Evolutionary conservation across 53 echinoderm and acorn worm species (phyloP).

Genomic region (Stichopus horrens): DNA sequence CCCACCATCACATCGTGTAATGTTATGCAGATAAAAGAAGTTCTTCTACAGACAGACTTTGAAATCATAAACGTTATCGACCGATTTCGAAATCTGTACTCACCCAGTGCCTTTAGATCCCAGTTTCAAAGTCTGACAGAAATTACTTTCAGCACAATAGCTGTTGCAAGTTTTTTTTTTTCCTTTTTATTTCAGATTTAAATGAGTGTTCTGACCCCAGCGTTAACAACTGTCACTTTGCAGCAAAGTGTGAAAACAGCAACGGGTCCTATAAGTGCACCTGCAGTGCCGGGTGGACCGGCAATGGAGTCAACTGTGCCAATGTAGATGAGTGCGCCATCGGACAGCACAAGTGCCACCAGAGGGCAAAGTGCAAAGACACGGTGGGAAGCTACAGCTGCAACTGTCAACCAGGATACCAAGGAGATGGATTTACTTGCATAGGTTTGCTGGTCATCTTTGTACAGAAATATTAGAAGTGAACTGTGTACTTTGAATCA

Average conservation of each 20-base stretch:
- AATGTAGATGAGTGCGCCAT: conserved; percentile 14
- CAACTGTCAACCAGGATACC: not conserved
- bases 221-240: not conserved
- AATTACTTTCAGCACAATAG: too few species aligned
- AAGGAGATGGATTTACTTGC: not conserved
- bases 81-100: too few species aligned
- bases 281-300: conserved; percentile 17
- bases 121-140: too few species aligned
- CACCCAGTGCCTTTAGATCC: too few species aligned
- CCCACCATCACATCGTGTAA: too few species aligned
- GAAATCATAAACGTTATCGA: too few species aligned
- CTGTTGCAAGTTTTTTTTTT: not conserved
- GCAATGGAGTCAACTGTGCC: conserved; percentile 20
- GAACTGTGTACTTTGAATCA: too few species aligned
- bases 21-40: too few species aligned
- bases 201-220: conserved; percentile 2
- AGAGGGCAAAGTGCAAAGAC: not conserved
- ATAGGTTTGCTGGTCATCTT: not conserved
- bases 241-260: not conserved
- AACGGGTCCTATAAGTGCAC: conserved; percentile 8
- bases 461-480: not conserved
- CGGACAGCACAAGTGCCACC: not conserved
- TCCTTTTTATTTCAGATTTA: conserved; percentile 6
- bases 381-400: conserved; percentile 10
- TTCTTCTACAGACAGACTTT: too few species aligned